Percentiles rank a stretch among this genome's conserved stretches.
phyloP scores from a whole-genome alignment of 2,888 invertebrate genomes.

The Microdon myrmicae region DNA sequence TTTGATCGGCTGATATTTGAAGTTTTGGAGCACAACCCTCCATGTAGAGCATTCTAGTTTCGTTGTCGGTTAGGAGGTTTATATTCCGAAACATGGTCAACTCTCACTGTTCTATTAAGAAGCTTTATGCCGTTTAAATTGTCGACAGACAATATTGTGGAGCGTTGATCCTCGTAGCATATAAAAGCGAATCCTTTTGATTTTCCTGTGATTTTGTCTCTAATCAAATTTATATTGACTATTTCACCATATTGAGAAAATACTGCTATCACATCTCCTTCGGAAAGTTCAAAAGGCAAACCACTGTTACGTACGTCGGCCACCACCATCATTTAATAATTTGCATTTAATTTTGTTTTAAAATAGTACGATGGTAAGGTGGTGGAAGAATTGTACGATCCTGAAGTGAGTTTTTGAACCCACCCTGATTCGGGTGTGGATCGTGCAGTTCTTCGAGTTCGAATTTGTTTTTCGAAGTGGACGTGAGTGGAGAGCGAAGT shows the following conservation, averaged over 20 bases:
- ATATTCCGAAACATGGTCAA: conserved; percentile 96
- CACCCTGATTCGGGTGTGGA: no score
- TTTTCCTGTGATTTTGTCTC: conserved; percentile 94
- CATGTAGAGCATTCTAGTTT: conserved; percentile 77
- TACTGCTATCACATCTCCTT: conserved; percentile 68
- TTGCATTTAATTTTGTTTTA: no score
- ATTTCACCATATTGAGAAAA: conserved; percentile 91
- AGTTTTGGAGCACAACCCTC: conserved; percentile 86
- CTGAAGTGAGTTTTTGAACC: no score
- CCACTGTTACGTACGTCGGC: no score
- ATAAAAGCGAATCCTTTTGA: conserved; percentile 95
- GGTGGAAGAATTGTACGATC: no score
- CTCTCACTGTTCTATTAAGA: conserved; percentile 84
- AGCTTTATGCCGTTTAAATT: conserved; percentile 97
- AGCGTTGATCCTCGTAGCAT: conserved; percentile 98
- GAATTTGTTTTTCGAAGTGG: no score
- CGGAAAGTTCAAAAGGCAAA: conserved; percentile 90
- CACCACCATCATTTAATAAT: no score
- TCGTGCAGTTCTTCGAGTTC: no score
- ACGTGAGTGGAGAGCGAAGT: no score
- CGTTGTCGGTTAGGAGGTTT: conserved; percentile 86
- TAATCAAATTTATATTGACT: conserved; percentile 92
- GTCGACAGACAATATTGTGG: conserved; percentile 95
- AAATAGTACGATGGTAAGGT: no score
- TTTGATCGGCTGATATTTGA: conserved; percentile 53